Percentiles rank a stretch among this genome's conserved stretches.
Conservation (phyloP, 2,113 vertebrate species). For the Pampusana beccarii region DNA sequence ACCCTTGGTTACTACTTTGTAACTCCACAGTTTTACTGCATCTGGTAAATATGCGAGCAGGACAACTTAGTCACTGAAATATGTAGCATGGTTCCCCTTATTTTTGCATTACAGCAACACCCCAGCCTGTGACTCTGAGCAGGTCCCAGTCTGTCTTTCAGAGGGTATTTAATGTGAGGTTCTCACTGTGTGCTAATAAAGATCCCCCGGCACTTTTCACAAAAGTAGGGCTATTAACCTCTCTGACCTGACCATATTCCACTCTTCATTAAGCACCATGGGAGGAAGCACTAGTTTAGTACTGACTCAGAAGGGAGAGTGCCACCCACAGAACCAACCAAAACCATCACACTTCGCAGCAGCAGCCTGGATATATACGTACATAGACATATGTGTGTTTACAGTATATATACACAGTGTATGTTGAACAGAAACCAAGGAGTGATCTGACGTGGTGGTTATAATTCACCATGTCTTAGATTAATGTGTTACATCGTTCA, state of each 20-base stretch:
- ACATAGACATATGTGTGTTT: neutral
- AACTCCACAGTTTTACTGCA: neutral
- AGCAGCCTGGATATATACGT: neutral
- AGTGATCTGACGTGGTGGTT: neutral
- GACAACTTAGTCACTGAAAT: neutral
- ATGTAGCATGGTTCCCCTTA: neutral
- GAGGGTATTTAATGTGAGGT: neutral
- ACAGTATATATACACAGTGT: neutral
- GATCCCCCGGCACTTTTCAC: neutral
- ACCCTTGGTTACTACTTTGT: neutral
- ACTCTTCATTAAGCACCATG: neutral
- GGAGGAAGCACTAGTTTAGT: neutral
- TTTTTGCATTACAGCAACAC: neutral
- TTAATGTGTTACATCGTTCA: neutral
- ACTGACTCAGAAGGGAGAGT: constrained; percentile 10
- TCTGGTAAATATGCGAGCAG: neutral
- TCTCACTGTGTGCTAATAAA: neutral
- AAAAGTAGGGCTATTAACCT: constrained; percentile 58
- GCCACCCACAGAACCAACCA: constrained; percentile 10
- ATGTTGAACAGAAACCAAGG: neutral
- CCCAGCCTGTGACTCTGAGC: neutral
- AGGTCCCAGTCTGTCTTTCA: neutral
- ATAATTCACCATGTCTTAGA: neutral
- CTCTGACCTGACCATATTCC: constrained; percentile 21
- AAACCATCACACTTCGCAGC: neutral